Percentiles rank a stretch among this genome's conserved stretches.
Evolutionary conservation across 2,797 vertebrate species (phyloP).

Genomic region (Falco rusticolus): DNA sequence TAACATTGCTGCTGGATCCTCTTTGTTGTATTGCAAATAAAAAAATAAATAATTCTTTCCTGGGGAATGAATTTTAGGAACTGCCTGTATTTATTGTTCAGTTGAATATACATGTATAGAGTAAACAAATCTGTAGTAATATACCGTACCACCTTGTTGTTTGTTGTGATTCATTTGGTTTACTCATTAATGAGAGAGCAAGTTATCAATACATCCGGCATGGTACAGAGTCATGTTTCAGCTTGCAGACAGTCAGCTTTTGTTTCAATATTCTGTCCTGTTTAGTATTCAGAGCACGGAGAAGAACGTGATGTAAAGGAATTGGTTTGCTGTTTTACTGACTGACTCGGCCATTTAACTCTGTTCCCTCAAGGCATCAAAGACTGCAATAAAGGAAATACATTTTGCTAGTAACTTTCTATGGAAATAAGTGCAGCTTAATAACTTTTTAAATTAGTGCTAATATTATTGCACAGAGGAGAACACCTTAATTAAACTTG

Average conservation of each 20-base stretch:
- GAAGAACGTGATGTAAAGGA: constrained; percentile 18
- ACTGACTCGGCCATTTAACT: constrained; percentile 68
- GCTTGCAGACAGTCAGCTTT: constrained; percentile 47
- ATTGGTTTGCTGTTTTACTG: constrained; percentile 62
- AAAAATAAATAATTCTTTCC: not conserved
- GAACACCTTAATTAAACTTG: constrained; percentile 59
- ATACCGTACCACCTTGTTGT: not conserved
- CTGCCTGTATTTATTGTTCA: constrained; percentile 1
- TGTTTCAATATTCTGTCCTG: constrained; percentile 36
- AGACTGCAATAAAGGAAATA: constrained; percentile 56
- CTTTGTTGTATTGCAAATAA: not conserved
- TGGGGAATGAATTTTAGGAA: not conserved
- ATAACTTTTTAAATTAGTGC: constrained; percentile 37
- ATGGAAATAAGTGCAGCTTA: constrained; percentile 59
- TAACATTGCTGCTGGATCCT: not conserved
- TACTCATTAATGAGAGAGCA: not conserved
- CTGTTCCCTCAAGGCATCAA: constrained; percentile 52
- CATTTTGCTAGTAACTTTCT: constrained; percentile 48
- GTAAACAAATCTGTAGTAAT: not conserved
- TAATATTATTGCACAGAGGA: constrained; percentile 24
- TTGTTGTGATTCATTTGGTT: constrained; percentile 35
- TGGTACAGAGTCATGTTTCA: constrained; percentile 32
- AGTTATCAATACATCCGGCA: constrained; percentile 9
- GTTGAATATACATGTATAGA: not conserved
- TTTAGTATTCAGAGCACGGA: constrained; percentile 52